Conservation (phyloP, 2,888 invertebrate species). For the Iphiclides podalirius region DNA sequence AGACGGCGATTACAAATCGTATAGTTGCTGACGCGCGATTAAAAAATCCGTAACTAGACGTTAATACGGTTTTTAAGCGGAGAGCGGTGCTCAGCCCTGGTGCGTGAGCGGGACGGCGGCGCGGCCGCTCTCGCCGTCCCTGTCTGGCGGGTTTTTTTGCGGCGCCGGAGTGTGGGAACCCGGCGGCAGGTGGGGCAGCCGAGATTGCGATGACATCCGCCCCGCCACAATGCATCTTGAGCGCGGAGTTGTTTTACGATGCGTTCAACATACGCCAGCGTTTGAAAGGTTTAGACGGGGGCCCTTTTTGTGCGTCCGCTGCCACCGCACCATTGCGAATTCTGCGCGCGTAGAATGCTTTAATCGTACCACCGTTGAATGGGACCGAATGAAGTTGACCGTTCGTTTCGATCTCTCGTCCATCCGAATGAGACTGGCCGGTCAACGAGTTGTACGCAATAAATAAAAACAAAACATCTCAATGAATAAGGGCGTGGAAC, state of each 20-base stretch:
- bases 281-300: constrained; percentile 47
- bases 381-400: constrained; percentile 13
- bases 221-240: constrained; percentile 75
- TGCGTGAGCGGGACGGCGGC: constrained; percentile 52
- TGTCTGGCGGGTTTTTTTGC: constrained; percentile 72
- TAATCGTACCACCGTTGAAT: constrained; percentile 24
- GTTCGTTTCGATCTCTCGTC: neutral
- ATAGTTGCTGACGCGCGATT: constrained; percentile 4
- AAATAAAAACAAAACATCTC: neutral
- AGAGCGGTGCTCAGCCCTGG: constrained; percentile 59
- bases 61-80: constrained; percentile 7
- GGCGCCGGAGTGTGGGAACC: constrained; percentile 80
- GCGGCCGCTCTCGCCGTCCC: constrained; percentile 52
- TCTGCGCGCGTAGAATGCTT: constrained; percentile 12
- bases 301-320: constrained; percentile 30
- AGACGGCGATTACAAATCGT: constrained; percentile 5
- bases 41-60: constrained; percentile 15
- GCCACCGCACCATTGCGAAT: constrained; percentile 16
- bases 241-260: constrained; percentile 52
- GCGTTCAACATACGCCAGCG: constrained; percentile 63
- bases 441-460: constrained; percentile 3
- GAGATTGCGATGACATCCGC: constrained; percentile 80
- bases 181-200: constrained; percentile 77
- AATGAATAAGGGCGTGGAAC: no score
- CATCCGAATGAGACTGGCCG: neutral